Percentiles rank a stretch among this genome's conserved stretches.
Evolutionary conservation across 2,113 vertebrate species (phyloP).

Genomic region (Brachyhypopomus gauderio): DNA sequence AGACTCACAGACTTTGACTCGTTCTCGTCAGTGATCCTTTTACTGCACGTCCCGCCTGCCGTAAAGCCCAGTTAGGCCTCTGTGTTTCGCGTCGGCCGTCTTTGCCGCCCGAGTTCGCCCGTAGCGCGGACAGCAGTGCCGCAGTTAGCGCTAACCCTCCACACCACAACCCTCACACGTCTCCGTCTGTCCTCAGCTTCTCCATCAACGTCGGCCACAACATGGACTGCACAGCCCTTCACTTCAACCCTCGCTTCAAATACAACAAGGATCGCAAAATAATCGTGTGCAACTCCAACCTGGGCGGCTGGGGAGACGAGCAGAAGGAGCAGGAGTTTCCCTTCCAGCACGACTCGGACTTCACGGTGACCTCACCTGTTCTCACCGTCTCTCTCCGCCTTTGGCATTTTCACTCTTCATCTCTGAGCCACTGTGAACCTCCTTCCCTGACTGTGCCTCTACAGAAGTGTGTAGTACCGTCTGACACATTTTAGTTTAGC

Average conservation of each 20-base stretch:
- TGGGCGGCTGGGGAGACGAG: slow-evolving; percentile 66
- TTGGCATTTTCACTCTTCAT: too few species aligned
- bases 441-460: neutral
- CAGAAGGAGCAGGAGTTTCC: slow-evolving; percentile 50
- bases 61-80: too few species aligned
- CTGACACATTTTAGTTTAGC: too few species aligned
- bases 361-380: slow-evolving; percentile 65
- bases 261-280: neutral
- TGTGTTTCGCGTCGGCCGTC: too few species aligned
- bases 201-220: slow-evolving; percentile 73
- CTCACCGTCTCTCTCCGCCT: too few species aligned
- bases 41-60: too few species aligned
- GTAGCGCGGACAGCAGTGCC: too few species aligned
- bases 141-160: too few species aligned
- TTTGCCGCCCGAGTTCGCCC: too few species aligned
- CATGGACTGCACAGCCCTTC: slow-evolving; percentile 63
- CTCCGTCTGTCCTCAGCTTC: slow-evolving; percentile 59
- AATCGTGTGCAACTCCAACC: slow-evolving; percentile 69
- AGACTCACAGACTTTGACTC: too few species aligned
- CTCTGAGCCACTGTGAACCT: neutral
- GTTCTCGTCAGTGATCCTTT: too few species aligned
- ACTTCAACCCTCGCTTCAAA: slow-evolving; percentile 75
- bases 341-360: slow-evolving; percentile 65
- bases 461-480: neutral
- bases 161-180: too few species aligned